Evolutionary conservation across 2,888 invertebrate genomes (phyloP), one percentile per base, ranked within the genome.

Genomic region (Dryocosmus kuriphilus): DNA sequence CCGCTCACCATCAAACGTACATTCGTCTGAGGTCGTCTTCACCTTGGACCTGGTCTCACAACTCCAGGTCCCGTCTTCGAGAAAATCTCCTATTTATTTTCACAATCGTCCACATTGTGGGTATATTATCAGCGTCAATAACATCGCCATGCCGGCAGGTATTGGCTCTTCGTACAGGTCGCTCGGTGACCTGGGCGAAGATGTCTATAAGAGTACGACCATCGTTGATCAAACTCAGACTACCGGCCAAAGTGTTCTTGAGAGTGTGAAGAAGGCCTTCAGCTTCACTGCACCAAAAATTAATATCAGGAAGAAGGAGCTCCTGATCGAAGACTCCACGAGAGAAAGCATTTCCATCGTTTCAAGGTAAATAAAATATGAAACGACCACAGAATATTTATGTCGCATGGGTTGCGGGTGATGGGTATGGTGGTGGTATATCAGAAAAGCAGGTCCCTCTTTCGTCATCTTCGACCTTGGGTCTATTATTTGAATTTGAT

Each of bases 201-300:
- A 94, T 90, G 94, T 94, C 84, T 95, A 95, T 93, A 93, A 93
- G 88, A 93, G 93, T 88, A 95, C 95, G 71, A 94, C 94, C 75
- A 90, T 91, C 88, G 91, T 93, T 84, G 93, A 93, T 60, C 93
- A 92, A 85, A 92, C 92, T 86, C 93, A 93, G 88, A 92, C 92
- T 83, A 92, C 91, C 83, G 91, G 92, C 57, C 90, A 92, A 82
- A 93, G 93, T 85, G 92, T 94, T 81, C 90, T 94, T 86, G 94
- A 94, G 86, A 93, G 93, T 83, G 92, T 94, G 87, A 94, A 94
- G 92, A 94, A 93, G 92, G 94, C 93, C 80, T 93, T 94, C 91
- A 93, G 91, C 84, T 92, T 93, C 86, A 92, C 92, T 81, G 92
- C 92, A 81, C 88, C 90, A 46, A 91, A 90, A 86, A 90, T 92